Evolutionary conservation across 2,888 invertebrate species (phyloP), one percentile per base, ranked within the genome.

Genomic region (Hedychridium roseum): DNA sequence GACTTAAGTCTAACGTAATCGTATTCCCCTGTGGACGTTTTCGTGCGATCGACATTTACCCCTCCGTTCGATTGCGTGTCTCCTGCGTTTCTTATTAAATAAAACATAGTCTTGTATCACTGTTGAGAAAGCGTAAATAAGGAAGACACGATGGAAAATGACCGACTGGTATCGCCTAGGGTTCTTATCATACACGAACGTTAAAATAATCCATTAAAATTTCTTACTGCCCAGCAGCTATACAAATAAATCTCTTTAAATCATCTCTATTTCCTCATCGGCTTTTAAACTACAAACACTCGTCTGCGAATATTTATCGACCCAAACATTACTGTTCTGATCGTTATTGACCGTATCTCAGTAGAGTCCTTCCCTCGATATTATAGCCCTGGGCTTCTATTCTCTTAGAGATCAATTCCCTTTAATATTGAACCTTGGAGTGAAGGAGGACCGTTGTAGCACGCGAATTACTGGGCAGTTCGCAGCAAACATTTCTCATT

Each of bases 181-280:
- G 15, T 36, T 9, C 30, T 23, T 27, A 27, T 9, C 27, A 27
- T 11, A 7, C 9, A 27, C 12, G 23, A 27, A 28, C 30, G 18
- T 49, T 36, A 49, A 42, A 44, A 34, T 4, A 20, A 44, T 15
- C 2, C 18, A 23, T 46, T 46, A 46, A 51, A 50, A 50, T 32
- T 37, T 41, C 45, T 45, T 43, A 43, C 60, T 34, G 60, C 48
- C 60, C 64, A 57, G 60, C 62, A 64, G 60, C 54, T 39, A 43
- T n/a, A n/a, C n/a, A n/a, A n/a, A 53, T 35, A 37, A 49, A 47
- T 43, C 41, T 50, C 11, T n/a, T 21, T 14, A 16, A 31, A 11
- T n/a, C 7, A 15, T 11, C 14, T n/a, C 18, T 4, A 30, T 6
- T 7, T 6, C 7, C 2, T 6, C 9, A 23, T 6, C 23, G 9